Percentiles rank a stretch among this genome's conserved stretches.
Evolutionary conservation across 2,113 vertebrate species (phyloP).

Genomic region (Agapornis roseicollis): DNA sequence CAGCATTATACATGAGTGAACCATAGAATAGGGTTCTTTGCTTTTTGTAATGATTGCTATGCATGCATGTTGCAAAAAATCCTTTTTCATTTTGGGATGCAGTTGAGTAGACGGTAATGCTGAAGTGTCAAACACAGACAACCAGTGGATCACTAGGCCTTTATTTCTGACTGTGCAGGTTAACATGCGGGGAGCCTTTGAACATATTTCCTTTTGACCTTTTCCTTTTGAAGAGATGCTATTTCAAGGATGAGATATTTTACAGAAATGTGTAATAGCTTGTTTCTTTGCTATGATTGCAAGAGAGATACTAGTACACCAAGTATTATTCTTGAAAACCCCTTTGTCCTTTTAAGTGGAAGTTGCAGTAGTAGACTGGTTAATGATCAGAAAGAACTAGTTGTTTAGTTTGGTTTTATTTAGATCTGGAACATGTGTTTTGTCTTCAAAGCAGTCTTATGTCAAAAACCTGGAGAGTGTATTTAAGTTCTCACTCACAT

Average conservation of each 20-base stretch:
- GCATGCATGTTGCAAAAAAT: not conserved
- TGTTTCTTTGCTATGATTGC: not conserved
- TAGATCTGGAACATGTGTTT: not conserved
- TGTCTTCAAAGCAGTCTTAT: not conserved
- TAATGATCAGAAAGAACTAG: not conserved
- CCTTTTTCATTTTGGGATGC: not conserved
- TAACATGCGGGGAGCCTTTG: not conserved
- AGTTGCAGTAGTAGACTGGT: not conserved
- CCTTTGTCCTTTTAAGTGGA: not conserved
- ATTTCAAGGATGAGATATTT: not conserved
- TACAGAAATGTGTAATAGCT: not conserved
- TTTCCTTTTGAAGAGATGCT: not conserved
- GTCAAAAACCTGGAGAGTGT: not conserved
- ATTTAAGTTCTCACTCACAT: not conserved
- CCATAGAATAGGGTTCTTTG: not conserved
- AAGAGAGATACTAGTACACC: not conserved
- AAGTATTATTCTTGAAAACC: not conserved
- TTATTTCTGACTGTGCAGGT: not conserved
- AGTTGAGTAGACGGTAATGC: not conserved
- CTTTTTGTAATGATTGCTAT: not conserved
- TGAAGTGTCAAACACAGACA: not conserved
- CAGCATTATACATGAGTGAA: not conserved
- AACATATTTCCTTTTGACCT: not conserved
- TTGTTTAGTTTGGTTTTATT: not conserved
- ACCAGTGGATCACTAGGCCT: not conserved